Percentiles rank a stretch among this genome's conserved stretches.
phyloP scores from a whole-genome alignment of 2,888 invertebrate genomes.

The Mactromeris polynyma region DNA sequence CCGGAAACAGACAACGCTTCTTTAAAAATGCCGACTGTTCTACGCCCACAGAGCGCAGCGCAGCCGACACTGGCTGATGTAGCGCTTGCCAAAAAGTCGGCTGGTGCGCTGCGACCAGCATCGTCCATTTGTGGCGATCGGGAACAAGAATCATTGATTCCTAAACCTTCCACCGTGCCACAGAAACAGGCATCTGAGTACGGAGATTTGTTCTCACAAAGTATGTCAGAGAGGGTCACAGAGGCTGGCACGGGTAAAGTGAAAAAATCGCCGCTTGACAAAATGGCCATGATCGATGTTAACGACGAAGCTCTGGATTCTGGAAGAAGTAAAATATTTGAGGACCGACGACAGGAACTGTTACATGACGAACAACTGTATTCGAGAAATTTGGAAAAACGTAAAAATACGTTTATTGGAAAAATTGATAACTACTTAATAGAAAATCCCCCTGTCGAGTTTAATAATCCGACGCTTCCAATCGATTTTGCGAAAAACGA shows the following conservation, averaged over 20 bases:
- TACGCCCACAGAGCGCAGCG: slow-evolving; percentile 72
- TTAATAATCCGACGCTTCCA: slow-evolving; percentile 43
- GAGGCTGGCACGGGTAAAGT: slow-evolving; percentile 43
- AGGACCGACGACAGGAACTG: slow-evolving; percentile 80
- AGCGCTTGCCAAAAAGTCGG: neutral
- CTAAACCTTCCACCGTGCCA: slow-evolving; percentile 51
- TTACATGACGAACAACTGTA: slow-evolving; percentile 78
- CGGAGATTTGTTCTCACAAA: slow-evolving; percentile 74
- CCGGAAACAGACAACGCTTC: slow-evolving; percentile 6
- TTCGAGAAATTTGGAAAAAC: slow-evolving; percentile 70
- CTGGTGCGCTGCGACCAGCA: slow-evolving; percentile 43
- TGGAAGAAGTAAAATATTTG: slow-evolving; percentile 65
- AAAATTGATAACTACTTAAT: slow-evolving; percentile 75
- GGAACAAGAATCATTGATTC: slow-evolving; percentile 46
- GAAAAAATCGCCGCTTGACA: slow-evolving; percentile 48
- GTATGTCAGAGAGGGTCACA: slow-evolving; percentile 74
- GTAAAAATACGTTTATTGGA: slow-evolving; percentile 76
- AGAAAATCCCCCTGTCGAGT: slow-evolving; percentile 66
- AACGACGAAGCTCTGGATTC: slow-evolving; percentile 41
- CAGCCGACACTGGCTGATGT: slow-evolving; percentile 37
- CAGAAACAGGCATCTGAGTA: slow-evolving; percentile 22
- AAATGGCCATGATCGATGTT: slow-evolving; percentile 39
- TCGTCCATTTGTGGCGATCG: slow-evolving; percentile 28
- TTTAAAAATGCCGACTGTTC: slow-evolving; percentile 4
- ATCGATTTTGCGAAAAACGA: slow-evolving; percentile 21